Percentiles rank a stretch among this genome's conserved stretches.
Evolutionary conservation across 2,797 vertebrate species (phyloP).

Genomic region (Spinus pinus): DNA sequence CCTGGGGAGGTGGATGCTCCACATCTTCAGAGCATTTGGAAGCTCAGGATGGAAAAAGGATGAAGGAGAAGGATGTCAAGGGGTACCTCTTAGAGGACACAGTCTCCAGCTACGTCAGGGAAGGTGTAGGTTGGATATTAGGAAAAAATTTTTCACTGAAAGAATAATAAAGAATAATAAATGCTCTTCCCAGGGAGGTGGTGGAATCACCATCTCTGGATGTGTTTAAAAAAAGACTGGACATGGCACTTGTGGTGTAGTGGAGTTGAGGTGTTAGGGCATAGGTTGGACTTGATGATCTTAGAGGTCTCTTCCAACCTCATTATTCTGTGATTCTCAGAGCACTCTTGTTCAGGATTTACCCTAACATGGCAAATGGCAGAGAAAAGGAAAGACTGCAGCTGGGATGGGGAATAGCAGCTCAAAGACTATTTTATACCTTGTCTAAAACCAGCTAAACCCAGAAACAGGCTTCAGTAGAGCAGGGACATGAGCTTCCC

Average conservation of each 20-base stretch:
- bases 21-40: fast-evolving
- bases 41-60: not conserved
- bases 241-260: not conserved
- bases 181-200: not conserved
- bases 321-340: not conserved
- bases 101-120: fast-evolving
- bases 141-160: not conserved
- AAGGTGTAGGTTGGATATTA: not conserved
- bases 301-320: not conserved
- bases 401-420: not conserved
- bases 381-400: not conserved
- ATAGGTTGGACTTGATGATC: fast-evolving
- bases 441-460: not conserved
- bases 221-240: not conserved
- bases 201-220: not conserved
- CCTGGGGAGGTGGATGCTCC: not conserved
- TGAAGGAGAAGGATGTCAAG: not conserved
- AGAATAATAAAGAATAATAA: not conserved
- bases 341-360: not conserved
- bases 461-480: not conserved
- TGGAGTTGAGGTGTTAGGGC: not conserved
- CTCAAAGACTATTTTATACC: not conserved
- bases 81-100: not conserved
- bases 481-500: not conserved
- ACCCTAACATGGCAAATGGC: not conserved